Evolutionary conservation across 2,888 invertebrate genomes (phyloP), one percentile per base, ranked within the genome.

Genomic region (Xylocampa areola): DNA sequence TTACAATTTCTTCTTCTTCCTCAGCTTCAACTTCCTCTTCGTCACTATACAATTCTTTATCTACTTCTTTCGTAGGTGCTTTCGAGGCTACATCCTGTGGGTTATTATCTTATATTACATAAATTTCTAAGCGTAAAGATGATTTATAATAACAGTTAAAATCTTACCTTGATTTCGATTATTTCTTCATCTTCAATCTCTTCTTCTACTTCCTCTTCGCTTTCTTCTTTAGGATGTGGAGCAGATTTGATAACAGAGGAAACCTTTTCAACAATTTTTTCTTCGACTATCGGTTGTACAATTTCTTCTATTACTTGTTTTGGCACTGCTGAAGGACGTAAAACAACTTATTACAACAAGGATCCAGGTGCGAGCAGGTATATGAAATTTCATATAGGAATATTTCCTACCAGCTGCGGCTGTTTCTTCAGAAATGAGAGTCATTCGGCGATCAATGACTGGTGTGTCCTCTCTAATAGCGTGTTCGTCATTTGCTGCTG

Each of bases 361-460:
- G 73, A 52, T 36, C 57, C 45, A 50, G 62, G 53, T 17, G 68
- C 33, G 11, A 64, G 51, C 37, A 17, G 43, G n/a, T n/a, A 17
- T 23, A 30, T 21, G 19, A 57, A 33, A 35, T 58, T 7, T 54
- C 17, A 53, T 57, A 52, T 37, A 57, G 33, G 59, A 70, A 59
- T 52, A 29, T 62, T 49, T 75, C 83, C 74, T 84, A 82, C 86
- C 83, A 73, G 78, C 45, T 44, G 63, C 57, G 8, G 77, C 48
- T 33, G 77, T 64, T 73, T 89, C 89, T 75, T 90, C 87, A 6
- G 87, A 71, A 70, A 92, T 79, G 27, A 93, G 85, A 30, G 93
- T 93, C 92, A 94, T 91, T 60, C 94, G 87, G 51, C 93, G 85
- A 68, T 89, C 89, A n/a, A 81, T 67, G 43, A 86, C 57, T 4